phyloP scores from a whole-genome alignment of 2,797 vertebrate species.

The Tenualosa thibaudeaui region DNA sequence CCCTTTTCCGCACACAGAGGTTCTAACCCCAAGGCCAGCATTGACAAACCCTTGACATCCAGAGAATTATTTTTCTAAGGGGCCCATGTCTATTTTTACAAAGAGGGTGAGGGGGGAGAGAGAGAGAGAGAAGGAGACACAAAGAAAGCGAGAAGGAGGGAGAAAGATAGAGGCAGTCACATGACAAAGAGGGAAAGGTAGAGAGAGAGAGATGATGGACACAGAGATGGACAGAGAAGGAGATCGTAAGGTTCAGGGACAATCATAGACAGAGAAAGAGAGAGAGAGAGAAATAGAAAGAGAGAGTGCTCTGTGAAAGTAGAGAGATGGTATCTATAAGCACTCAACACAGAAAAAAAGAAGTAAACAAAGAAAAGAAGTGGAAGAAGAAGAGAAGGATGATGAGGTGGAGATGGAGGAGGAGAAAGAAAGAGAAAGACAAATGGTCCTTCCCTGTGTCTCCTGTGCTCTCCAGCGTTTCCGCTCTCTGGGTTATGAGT shows the following conservation, averaged over 20 bases:
- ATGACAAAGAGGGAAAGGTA: background rate
- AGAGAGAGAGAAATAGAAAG: conserved; percentile 26
- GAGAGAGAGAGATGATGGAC: conserved; percentile 43
- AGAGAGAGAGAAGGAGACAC: conserved; percentile 11
- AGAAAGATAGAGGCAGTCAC: background rate
- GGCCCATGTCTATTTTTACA: conserved; percentile 11
- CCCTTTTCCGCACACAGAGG: conserved; percentile 31
- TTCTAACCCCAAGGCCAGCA: conserved; percentile 18
- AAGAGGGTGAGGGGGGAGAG: background rate
- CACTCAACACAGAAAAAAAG: background rate
- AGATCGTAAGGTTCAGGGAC: too few relatives aligned
- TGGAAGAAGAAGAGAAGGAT: background rate
- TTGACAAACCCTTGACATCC: conserved; percentile 26
- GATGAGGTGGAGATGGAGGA: background rate
- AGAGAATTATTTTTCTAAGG: conserved; percentile 37
- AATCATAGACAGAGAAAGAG: conserved; percentile 10
- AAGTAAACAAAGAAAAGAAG: background rate
- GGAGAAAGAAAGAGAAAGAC: conserved; percentile 32
- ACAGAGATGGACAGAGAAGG: conserved; percentile 43
- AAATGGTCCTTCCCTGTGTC: background rate
- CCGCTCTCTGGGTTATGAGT: conserved; percentile 7
- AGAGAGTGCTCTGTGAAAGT: background rate
- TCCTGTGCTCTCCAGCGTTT: background rate
- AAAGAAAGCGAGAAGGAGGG: conserved; percentile 38
- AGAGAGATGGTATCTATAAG: background rate